Evolutionary conservation across 2,113 vertebrate species (phyloP), one percentile per base, ranked within the genome.

Genomic region (Lycaon pictus): DNA sequence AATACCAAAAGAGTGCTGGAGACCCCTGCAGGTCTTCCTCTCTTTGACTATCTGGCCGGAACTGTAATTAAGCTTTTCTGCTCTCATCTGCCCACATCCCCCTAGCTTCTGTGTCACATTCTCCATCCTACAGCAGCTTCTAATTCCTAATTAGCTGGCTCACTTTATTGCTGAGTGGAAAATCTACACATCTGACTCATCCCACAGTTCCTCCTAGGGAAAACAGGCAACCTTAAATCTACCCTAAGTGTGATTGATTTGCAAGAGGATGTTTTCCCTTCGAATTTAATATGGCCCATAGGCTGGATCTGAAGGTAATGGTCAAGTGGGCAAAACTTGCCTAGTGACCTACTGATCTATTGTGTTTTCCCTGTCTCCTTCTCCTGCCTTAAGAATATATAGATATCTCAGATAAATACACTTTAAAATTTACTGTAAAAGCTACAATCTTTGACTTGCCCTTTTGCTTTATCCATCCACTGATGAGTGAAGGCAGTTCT

Each of bases 161-260:
- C 55, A 27, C 29, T 58, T 94, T 56, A 76, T 55, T 81, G 48
- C 76, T 94, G 9, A 81, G 1, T 10, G 55, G 79, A 43, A 85
- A 92, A 87, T 62, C 58, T 77, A 62, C 48, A 76, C 19, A 37
- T 27, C 19, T 19, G 19, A 62, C 13, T 89, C 27, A 79, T 72
- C 29, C 32, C n/a, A 27, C 67, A 71, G 53, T 63, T 79, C 69
- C 23, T 88, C 72, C 48, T 67, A 74, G 2, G 25, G 2, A 51
- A 96, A 94, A 83, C 9, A 95, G 84, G 56, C 56, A 88, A 35
- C 72, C 23, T 96, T 5, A 84, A 79, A 91, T 93, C 79, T 74
- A 85, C 15, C 22, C 51, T 95, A 25, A 63, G 48, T 20, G 9
- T 8, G 15, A 58, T 77, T 76, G 20, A 27, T 90, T 93, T 95